phyloP scores from a whole-genome alignment of 2,888 invertebrate species.

The Megaustenia siamemsis region DNA sequence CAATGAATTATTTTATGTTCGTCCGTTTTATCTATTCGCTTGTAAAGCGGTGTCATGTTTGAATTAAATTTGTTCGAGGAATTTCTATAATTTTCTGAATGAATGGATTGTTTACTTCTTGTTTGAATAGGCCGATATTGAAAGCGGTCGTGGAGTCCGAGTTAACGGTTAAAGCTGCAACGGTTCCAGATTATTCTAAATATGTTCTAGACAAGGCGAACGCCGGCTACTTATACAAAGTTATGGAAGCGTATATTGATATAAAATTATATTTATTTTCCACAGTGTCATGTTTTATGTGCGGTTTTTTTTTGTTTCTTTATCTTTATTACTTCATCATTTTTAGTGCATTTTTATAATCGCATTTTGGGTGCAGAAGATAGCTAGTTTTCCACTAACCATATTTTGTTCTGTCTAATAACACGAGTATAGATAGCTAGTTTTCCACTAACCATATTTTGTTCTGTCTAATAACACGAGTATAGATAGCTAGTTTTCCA shows the following conservation, averaged over 20 bases:
- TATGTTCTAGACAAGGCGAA: not conserved
- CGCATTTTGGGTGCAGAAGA: too few relatives aligned
- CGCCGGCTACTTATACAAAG: not conserved
- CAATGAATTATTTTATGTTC: not conserved
- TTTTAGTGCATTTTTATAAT: too few relatives aligned
- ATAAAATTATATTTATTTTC: not conserved
- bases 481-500: too few relatives aligned
- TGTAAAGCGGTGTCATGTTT: not conserved
- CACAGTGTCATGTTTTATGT: not conserved
- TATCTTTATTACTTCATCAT: too few relatives aligned
- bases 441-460: too few relatives aligned
- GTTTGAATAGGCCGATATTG: not conserved
- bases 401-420: too few relatives aligned
- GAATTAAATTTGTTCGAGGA: not conserved
- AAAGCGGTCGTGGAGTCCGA: not conserved
- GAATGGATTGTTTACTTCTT: not conserved
- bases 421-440: too few relatives aligned
- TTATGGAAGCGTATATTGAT: not conserved
- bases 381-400: too few relatives aligned
- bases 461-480: too few relatives aligned
- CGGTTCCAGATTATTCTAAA: conserved; percentile 13
- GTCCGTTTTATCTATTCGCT: not conserved
- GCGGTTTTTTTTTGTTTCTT: not conserved
- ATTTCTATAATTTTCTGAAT: not conserved
- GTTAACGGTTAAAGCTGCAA: not conserved